Evolutionary conservation across 2,113 vertebrate genomes (phyloP).

Genomic region (Saguinus midas): DNA sequence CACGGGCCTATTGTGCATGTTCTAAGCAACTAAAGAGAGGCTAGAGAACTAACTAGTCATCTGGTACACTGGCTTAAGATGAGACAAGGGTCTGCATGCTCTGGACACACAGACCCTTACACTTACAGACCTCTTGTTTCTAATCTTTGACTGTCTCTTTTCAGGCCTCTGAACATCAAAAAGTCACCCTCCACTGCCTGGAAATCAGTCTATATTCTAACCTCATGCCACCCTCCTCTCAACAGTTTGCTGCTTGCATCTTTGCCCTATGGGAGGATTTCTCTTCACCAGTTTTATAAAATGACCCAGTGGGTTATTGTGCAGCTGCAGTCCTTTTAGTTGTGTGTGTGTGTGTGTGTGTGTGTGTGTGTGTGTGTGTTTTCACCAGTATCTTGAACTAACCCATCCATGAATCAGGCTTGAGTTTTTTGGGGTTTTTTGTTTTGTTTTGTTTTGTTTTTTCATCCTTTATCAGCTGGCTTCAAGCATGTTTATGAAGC

Average conservation of each 20-base stretch:
- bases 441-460: neutral
- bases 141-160: neutral
- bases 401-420: neutral
- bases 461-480: neutral
- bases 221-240: neutral
- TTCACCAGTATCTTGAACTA: neutral
- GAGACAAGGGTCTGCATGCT: neutral
- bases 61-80: neutral
- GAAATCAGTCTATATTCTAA: neutral
- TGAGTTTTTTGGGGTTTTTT: neutral
- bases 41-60: neutral
- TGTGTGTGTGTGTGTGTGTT: no score
- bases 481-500: neutral
- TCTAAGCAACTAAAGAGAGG: neutral
- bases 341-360: no score
- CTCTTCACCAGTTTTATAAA: neutral
- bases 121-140: neutral
- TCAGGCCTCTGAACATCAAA: neutral
- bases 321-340: neutral
- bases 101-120: neutral
- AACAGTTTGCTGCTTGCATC: neutral
- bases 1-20: neutral
- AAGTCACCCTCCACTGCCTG: neutral
- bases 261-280: neutral
- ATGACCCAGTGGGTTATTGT: rapidly evolving